Conservation (phyloP, 2,797 vertebrate genomes). For the Melanotaenia trifasciata region DNA sequence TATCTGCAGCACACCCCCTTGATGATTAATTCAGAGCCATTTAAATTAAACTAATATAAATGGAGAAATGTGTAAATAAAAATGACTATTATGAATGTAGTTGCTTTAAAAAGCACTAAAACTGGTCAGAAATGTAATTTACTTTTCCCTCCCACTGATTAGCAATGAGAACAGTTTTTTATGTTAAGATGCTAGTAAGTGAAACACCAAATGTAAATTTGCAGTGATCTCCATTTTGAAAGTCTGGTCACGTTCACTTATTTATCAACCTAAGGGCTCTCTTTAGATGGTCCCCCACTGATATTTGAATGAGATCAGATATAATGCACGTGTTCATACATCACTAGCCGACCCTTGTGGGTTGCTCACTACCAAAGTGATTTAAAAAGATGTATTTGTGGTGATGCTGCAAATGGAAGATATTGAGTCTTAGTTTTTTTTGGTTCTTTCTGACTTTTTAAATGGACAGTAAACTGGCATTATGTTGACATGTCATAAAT, state of each 20-base stretch:
- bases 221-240: too few relatives aligned
- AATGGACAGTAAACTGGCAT: too few relatives aligned
- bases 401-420: too few relatives aligned
- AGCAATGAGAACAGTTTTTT: not conserved
- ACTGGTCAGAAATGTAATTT: not conserved
- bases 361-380: not conserved
- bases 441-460: too few relatives aligned
- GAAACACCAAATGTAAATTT: too few relatives aligned
- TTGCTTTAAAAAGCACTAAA: not conserved
- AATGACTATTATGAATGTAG: not conserved
- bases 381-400: not conserved
- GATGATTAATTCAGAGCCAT: not conserved
- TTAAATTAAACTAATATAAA: not conserved
- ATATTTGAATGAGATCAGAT: too few relatives aligned
- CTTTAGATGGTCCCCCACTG: too few relatives aligned
- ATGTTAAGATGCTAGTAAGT: not conserved
- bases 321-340: not conserved
- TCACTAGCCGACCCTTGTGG: not conserved
- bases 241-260: too few relatives aligned
- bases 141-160: not conserved
- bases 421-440: too few relatives aligned
- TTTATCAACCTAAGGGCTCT: too few relatives aligned
- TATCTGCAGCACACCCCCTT: not conserved
- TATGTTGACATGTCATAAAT: too few relatives aligned
- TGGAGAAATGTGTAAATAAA: not conserved